Percentiles rank a stretch among this genome's conserved stretches.
Conservation (phyloP, 2,113 vertebrate genomes). For the Ailurus styani region DNA sequence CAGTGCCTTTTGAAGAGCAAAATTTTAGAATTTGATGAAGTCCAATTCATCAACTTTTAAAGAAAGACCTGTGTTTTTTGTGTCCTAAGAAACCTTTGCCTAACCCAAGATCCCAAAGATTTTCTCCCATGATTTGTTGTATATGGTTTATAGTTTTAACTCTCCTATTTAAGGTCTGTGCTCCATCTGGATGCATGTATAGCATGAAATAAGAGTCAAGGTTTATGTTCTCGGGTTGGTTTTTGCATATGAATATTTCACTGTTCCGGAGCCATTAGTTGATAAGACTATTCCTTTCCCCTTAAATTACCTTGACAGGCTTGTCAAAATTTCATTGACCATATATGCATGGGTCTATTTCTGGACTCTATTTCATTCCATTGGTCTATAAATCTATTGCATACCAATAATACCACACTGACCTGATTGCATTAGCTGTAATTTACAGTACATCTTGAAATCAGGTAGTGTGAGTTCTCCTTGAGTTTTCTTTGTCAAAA, state of each 20-base stretch:
- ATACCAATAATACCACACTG: neutral
- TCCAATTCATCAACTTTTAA: neutral
- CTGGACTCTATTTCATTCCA: neutral
- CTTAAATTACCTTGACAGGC: neutral
- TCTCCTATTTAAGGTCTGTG: neutral
- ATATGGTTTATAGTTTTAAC: neutral
- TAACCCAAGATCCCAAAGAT: neutral
- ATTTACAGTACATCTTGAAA: neutral
- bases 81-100: neutral
- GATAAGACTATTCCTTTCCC: neutral
- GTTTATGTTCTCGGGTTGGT: neutral
- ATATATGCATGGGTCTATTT: neutral
- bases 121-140: neutral
- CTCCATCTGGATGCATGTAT: neutral
- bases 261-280: neutral
- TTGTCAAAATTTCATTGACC: neutral
- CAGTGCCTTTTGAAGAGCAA: neutral
- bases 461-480: neutral
- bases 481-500: neutral
- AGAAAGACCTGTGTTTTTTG: neutral
- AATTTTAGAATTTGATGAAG: neutral
- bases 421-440: neutral
- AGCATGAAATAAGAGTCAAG: neutral
- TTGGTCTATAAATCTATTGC: neutral
- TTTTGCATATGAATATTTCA: neutral